Conservation (phyloP, 2,113 vertebrate species). For the Callithrix jacchus region DNA sequence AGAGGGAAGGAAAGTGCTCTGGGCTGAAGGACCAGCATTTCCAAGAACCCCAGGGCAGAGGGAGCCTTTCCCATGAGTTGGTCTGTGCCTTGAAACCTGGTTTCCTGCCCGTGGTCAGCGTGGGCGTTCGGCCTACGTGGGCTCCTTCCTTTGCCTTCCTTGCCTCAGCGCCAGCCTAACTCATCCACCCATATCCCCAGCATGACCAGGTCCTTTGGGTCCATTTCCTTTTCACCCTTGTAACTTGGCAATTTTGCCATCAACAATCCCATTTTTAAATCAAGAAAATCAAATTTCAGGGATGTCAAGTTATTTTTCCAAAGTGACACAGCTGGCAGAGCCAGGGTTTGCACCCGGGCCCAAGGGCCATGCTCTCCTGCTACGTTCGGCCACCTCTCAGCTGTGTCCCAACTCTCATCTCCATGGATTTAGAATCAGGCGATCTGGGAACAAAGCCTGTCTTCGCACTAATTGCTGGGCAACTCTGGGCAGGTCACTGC, state of each 20-base stretch:
- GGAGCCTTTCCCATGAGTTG: background rate
- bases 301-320: background rate
- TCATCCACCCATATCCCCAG: no score
- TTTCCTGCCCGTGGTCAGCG: fast-evolving
- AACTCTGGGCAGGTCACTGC: fast-evolving
- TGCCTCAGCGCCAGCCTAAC: background rate
- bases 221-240: background rate
- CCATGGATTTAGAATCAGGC: background rate
- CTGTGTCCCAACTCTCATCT: fast-evolving
- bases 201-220: fast-evolving
- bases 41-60: background rate
- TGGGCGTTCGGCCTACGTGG: background rate
- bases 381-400: background rate
- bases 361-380: fast-evolving
- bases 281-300: background rate
- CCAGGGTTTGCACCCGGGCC: background rate
- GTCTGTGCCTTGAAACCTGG: background rate
- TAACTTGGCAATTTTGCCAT: background rate
- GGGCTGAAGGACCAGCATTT: background rate
- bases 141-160: background rate
- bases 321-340: background rate
- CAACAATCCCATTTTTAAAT: background rate
- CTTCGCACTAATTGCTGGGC: background rate
- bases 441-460: background rate
- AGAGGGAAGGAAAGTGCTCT: background rate